Evolutionary conservation across 2,113 vertebrate species (phyloP).

Genomic region (Corynorhinus townsendii): DNA sequence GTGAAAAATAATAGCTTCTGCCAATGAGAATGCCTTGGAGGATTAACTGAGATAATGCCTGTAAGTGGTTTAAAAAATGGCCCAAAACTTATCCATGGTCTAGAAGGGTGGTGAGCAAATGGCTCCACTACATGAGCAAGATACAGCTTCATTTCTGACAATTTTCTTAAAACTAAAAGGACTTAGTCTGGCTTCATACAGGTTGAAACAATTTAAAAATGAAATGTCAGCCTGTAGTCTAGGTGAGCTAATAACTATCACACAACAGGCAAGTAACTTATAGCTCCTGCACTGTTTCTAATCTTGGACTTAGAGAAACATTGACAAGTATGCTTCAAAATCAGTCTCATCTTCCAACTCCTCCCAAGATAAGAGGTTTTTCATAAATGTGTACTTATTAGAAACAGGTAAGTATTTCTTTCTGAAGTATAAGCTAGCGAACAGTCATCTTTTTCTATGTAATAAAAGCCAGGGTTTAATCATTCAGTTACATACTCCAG

Average conservation of each 20-base stretch:
- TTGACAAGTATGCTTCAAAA: rapidly evolving
- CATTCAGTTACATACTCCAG: rapidly evolving
- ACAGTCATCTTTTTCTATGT: rapidly evolving
- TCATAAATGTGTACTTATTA: neutral
- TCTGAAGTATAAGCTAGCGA: neutral
- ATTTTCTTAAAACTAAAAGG: neutral
- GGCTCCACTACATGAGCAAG: neutral
- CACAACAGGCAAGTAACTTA: rapidly evolving
- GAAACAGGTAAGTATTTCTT: neutral
- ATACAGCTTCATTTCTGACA: neutral
- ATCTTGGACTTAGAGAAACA: neutral
- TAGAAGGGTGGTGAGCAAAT: neutral
- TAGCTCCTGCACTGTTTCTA: too few relatives aligned
- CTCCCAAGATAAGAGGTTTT: neutral
- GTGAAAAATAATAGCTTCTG: neutral
- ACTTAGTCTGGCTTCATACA: neutral
- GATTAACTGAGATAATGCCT: neutral
- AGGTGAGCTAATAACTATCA: rapidly evolving
- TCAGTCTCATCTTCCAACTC: too few relatives aligned
- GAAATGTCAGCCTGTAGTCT: neutral
- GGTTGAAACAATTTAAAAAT: neutral
- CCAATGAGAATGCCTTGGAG: neutral
- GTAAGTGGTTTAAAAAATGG: neutral
- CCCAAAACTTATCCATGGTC: neutral
- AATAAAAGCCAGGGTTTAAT: rapidly evolving